Conservation (phyloP, 2,797 vertebrate species). For the Gymnoscopelus braueri region DNA sequence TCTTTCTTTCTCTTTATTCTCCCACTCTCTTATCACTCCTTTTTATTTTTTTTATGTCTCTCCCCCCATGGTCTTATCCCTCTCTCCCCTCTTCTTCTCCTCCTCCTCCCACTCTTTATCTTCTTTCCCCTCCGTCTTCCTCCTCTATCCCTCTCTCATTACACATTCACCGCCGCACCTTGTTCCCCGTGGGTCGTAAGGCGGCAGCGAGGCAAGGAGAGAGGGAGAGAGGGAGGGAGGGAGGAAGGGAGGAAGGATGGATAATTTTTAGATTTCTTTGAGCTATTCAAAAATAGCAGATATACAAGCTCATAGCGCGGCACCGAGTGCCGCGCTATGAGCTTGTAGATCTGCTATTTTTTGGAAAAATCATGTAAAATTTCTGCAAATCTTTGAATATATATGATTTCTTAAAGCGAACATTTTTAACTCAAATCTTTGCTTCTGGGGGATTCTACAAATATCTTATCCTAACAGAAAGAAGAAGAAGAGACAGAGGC, state of each 20-base stretch:
- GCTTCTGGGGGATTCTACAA: too few species aligned
- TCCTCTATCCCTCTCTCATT: conserved; percentile 70
- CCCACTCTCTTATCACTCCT: conserved; percentile 39
- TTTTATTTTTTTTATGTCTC: conserved; percentile 8
- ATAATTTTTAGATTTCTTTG: not conserved
- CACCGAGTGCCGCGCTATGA: too few species aligned
- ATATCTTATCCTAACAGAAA: not conserved
- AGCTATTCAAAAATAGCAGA: too few species aligned
- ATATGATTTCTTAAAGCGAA: too few species aligned
- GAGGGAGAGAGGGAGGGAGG: conserved; percentile 31
- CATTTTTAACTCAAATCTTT: too few species aligned
- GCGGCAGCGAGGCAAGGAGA: conserved; percentile 72
- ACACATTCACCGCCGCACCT: conserved; percentile 86
- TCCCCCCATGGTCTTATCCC: conserved; percentile 35
- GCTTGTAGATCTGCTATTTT: too few species aligned
- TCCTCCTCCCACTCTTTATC: conserved; percentile 42
- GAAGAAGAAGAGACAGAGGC: conserved; percentile 31
- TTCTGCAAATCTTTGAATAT: too few species aligned
- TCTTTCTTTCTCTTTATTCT: conserved; percentile 32
- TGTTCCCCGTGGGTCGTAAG: conserved; percentile 85
- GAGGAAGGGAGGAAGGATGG: conserved; percentile 14
- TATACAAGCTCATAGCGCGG: too few species aligned
- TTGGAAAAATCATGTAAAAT: too few species aligned
- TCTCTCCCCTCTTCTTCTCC: conserved; percentile 28
- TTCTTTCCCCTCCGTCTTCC: conserved; percentile 33